phyloP scores from a whole-genome alignment of 2,797 vertebrate genomes.

The Coilia nasus region DNA sequence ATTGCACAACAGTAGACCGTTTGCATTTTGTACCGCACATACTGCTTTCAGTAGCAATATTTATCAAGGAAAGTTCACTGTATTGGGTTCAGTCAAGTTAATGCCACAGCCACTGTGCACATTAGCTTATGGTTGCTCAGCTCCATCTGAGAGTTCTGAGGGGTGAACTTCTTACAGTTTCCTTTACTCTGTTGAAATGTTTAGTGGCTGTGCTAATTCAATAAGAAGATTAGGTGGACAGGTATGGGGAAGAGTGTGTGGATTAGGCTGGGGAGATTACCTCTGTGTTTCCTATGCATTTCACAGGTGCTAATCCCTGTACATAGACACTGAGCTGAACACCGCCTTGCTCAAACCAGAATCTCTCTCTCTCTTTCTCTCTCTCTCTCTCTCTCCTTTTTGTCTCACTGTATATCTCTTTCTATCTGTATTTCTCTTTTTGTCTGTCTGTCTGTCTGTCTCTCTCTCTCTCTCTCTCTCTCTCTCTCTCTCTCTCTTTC shows the following conservation, averaged over 20 bases:
- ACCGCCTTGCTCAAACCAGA: slow-evolving; percentile 65
- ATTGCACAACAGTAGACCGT: neutral
- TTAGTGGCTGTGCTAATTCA: slow-evolving; percentile 12
- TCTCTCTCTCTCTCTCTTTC: slow-evolving; percentile 11
- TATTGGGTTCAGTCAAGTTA: neutral
- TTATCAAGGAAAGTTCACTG: neutral
- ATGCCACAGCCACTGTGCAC: neutral
- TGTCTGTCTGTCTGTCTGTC: too few species aligned
- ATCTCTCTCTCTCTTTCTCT: slow-evolving; percentile 64
- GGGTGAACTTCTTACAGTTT: slow-evolving; percentile 5
- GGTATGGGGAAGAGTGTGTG: slow-evolving; percentile 64
- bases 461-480: slow-evolving; percentile 63
- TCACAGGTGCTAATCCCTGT: slow-evolving; percentile 72
- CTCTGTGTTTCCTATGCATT: slow-evolving; percentile 73
- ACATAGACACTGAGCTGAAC: slow-evolving; percentile 65
- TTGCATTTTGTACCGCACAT: neutral
- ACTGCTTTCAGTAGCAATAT: neutral
- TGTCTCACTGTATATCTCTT: slow-evolving; percentile 11
- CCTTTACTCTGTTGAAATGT: slow-evolving; percentile 5
- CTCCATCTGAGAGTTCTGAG: neutral
- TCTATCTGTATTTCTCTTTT: slow-evolving; percentile 35
- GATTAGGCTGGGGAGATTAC: slow-evolving; percentile 71
- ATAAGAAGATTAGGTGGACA: slow-evolving; percentile 46
- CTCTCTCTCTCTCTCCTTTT: slow-evolving; percentile 1
- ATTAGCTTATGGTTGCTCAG: neutral